Evolutionary conservation across 2,113 vertebrate species (phyloP).

Genomic region (Aphelocoma coerulescens): DNA sequence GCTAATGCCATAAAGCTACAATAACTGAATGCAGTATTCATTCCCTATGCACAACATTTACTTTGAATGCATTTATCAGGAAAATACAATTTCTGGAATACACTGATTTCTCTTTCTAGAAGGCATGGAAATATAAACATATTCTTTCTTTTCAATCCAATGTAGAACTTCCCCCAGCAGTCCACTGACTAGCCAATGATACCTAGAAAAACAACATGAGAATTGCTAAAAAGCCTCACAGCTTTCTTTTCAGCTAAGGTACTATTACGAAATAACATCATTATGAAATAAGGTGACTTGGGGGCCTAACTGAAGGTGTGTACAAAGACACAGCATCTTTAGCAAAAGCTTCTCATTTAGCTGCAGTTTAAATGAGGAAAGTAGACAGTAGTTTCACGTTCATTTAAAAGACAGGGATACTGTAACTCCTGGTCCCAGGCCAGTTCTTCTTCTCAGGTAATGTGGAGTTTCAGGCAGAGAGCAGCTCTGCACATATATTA

Average conservation of each 20-base stretch:
- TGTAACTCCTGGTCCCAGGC: not conserved
- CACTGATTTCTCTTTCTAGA: not conserved
- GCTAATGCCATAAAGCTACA: not conserved
- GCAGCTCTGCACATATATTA: not conserved
- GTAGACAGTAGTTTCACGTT: not conserved
- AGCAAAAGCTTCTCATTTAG: not conserved
- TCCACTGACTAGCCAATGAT: not conserved
- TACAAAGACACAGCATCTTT: fast-evolving
- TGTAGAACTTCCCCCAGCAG: not conserved
- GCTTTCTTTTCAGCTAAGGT: not conserved
- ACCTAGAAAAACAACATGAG: not conserved
- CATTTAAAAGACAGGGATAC: not conserved
- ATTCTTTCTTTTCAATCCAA: not conserved
- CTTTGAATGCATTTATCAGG: not conserved
- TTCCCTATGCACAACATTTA: not conserved
- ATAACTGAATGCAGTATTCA: not conserved
- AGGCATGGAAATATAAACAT: not conserved
- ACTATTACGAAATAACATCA: not conserved
- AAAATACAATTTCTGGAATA: not conserved
- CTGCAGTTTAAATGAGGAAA: not conserved
- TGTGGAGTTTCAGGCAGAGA: not conserved
- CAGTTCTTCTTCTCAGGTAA: not conserved
- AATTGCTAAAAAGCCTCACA: not conserved
- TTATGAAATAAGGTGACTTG: not conserved
- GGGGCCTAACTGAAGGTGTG: not conserved